These are phyloP conservation scores for Pachymerium ferrugineum DNA, from an alignment of 2,888 invertebrate species.

Conservation along the genomic window DNA sequence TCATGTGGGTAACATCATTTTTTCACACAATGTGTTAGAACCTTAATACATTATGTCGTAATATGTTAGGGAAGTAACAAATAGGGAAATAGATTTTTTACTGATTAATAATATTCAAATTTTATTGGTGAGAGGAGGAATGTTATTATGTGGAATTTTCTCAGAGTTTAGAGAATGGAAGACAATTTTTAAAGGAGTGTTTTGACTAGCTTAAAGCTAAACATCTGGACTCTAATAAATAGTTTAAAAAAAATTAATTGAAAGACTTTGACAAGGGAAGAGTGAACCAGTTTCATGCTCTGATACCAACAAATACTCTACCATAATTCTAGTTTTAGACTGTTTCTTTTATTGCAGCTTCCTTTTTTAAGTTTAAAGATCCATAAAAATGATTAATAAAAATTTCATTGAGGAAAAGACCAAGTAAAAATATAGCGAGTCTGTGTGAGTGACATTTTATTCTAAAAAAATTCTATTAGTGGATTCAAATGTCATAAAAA, in stretches of 20 bases:
- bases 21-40: not conserved
- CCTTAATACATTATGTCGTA: not conserved
- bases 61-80: not conserved
- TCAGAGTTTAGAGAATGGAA: no score
- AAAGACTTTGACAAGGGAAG: not conserved
- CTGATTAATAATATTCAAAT: no score
- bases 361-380: not conserved
- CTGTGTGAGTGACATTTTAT: no score
- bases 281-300: slow-evolving; percentile 9
- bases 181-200: no score
- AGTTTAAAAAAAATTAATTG: not conserved
- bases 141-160: no score
- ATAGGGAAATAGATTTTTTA: not conserved
- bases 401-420: no score
- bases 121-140: no score
- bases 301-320: not conserved
- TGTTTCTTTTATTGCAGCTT: slow-evolving; percentile 1
- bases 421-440: no score
- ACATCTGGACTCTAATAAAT: not conserved
- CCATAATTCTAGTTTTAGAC: not conserved
- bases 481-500: no score
- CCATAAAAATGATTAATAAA: slow-evolving; percentile 1
- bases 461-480: no score
- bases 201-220: not conserved
- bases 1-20: not conserved